Evolutionary conservation across 2,797 vertebrate species (phyloP).

Genomic region (Mormyrops attenuatus): DNA sequence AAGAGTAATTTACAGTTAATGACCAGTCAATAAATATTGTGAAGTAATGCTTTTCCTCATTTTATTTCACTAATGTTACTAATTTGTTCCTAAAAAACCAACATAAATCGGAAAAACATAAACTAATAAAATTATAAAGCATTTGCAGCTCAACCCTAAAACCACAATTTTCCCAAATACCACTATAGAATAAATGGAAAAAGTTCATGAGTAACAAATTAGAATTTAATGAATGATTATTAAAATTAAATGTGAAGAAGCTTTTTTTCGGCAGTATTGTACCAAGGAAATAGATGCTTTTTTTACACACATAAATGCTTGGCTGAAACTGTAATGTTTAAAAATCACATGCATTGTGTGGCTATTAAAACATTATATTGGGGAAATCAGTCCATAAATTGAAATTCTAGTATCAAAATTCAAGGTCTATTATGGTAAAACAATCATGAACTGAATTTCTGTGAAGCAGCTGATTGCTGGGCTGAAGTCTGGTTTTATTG

Average conservation of each 20-base stretch:
- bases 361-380: not conserved
- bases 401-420: not conserved
- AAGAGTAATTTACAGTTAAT: not conserved
- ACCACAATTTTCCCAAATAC: not conserved
- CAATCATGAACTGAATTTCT: not conserved
- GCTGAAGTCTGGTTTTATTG: not conserved
- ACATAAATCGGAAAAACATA: not conserved
- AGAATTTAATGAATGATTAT: not conserved
- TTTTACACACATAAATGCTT: not conserved
- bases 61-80: not conserved
- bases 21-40: not conserved
- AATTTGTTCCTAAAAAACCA: not conserved
- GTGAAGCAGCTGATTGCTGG: not conserved
- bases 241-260: not conserved
- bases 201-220: not conserved
- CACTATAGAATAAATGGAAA: not conserved
- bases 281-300: not conserved
- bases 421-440: not conserved
- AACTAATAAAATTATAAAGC: not conserved
- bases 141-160: not conserved
- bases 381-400: not conserved
- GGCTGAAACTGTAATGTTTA: not conserved
- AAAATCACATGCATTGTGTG: not conserved
- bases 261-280: not conserved
- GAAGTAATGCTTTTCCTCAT: not conserved